Evolutionary conservation across 2,797 vertebrate genomes (phyloP), one percentile per base, ranked within the genome.

Genomic region (Peromyscus aztecus): DNA sequence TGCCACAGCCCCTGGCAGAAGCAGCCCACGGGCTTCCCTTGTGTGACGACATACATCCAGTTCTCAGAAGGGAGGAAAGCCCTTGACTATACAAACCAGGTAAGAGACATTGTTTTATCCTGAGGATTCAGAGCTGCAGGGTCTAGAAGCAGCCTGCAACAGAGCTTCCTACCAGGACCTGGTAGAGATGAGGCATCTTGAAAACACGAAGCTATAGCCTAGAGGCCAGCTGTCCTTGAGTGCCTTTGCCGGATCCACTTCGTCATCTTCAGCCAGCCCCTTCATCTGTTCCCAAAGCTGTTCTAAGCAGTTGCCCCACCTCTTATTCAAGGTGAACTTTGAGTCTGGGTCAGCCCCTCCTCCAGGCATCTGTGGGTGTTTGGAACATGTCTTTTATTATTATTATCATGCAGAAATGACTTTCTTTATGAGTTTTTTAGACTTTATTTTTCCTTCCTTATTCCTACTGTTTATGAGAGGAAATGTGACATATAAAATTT

Each of bases 241-340:
- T 61, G 90, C 27, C 88, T 90, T 71, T 96, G 69, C n/a, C 40
- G 43, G 75, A 27, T 14, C 17, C 0, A 0, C 88, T 88, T 52
- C 24, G 0, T 19, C 2, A 19, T 61, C 52, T 12, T 85, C 19
- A 10, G 3, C 93, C 83, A 37, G 91, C 86, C 93, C 67, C 63
- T 46, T 61, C 96, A 83, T 90, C 97, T 95, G 94, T 89, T 37
- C 8, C 24, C 49, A 40, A 91, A 94, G 94, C 97, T 92, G 73
- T 27, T 71, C 67, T 23, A 31, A 5, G 43, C 24, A 10, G 59
- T 49, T 10, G 4, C 29, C 80, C 69, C 0, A 0, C 61, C 76
- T 89, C 89, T 55, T 16, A 17, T 67, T 81, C 82, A 94, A 96
- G 95, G 94, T 93, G 96, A 97, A 52, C 65, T 75, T 37, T 16